Conservation (phyloP, 2,797 vertebrate species). For the Vultur gryphus region DNA sequence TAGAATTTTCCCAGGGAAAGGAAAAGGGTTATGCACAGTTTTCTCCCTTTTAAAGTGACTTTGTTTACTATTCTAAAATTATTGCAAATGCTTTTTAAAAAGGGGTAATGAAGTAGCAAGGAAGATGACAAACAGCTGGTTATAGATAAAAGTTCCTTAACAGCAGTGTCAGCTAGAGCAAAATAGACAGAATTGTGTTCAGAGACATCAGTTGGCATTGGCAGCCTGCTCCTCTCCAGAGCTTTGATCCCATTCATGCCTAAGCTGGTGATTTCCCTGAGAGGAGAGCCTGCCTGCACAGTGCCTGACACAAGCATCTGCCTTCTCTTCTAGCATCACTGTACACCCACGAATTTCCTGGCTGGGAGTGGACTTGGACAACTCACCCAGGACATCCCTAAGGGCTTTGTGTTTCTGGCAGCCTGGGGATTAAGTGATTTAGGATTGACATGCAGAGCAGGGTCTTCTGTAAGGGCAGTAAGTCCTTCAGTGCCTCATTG, state of each 20-base stretch:
- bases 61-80: constrained; percentile 49
- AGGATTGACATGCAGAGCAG: constrained; percentile 41
- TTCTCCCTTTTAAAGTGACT: constrained; percentile 53
- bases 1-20: constrained; percentile 63
- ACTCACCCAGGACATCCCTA: constrained; percentile 43
- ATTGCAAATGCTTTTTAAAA: constrained; percentile 40
- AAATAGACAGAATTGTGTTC: constrained; percentile 8
- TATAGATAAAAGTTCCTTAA: constrained; percentile 48
- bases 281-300: background rate
- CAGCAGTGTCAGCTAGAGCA: constrained; percentile 26
- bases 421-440: constrained; percentile 60
- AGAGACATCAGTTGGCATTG: constrained; percentile 20
- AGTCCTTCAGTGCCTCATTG: background rate
- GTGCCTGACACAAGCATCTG: constrained; percentile 42
- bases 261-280: background rate
- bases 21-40: constrained; percentile 26
- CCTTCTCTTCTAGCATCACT: constrained; percentile 45
- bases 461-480: constrained; percentile 5
- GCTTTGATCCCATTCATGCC: background rate
- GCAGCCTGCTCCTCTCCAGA: background rate
- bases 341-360: constrained; percentile 66
- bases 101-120: constrained; percentile 51
- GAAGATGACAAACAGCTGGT: constrained; percentile 60
- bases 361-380: constrained; percentile 45
- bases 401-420: constrained; percentile 57